phyloP scores from a whole-genome alignment of 1,140 invertebrate genomes.

The Nylanderia fulva region DNA sequence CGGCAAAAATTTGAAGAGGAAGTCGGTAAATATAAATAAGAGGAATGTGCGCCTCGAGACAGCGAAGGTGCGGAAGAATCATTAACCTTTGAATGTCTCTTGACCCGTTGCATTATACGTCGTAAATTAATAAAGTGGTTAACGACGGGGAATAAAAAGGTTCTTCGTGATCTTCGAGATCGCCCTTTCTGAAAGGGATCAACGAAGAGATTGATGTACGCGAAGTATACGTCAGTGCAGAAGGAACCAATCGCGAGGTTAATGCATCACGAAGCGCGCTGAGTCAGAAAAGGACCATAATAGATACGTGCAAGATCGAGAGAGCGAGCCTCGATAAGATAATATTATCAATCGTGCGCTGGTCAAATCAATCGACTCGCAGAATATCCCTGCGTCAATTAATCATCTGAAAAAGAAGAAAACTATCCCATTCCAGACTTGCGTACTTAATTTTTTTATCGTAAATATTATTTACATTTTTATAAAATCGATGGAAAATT shows the following conservation, averaged over 20 bases:
- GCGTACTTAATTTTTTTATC: too few relatives aligned
- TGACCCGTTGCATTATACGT: constrained; percentile 75
- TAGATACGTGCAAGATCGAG: background rate
- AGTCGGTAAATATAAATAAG: constrained; percentile 23
- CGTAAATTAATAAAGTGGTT: constrained; percentile 82
- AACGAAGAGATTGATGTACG: constrained; percentile 45
- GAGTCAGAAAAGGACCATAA: background rate
- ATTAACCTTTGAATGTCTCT: constrained; percentile 68
- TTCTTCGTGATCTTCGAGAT: constrained; percentile 37
- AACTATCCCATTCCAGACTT: background rate
- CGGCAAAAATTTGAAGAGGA: constrained; percentile 52
- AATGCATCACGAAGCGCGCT: background rate
- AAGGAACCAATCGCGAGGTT: constrained; percentile 13
- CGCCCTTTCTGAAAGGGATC: constrained; percentile 34
- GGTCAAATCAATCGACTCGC: background rate
- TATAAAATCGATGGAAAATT: background rate
- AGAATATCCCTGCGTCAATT: background rate
- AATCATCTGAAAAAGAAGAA: background rate
- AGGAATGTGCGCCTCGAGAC: constrained; percentile 17
- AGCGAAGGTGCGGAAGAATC: constrained; percentile 59
- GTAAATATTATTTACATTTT: background rate
- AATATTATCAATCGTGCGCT: background rate
- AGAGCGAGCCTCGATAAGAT: background rate
- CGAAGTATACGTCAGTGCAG: background rate
- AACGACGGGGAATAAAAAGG: constrained; percentile 74